phyloP scores from a whole-genome alignment of 2,888 invertebrate species.

The Microctonus aethiopoides region DNA sequence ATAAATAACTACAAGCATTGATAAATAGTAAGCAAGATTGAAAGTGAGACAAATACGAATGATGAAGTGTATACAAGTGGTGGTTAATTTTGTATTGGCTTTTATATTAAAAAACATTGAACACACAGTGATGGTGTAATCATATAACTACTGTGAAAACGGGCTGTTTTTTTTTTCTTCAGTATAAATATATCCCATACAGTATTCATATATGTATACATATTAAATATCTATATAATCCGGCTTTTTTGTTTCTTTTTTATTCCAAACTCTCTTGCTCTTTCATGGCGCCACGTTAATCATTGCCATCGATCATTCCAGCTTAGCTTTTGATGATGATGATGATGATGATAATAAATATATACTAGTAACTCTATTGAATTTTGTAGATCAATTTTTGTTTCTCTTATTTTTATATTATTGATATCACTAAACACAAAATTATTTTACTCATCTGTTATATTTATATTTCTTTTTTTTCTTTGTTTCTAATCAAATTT shows the following conservation, averaged over 20 bases:
- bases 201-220: not conserved
- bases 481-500: not conserved
- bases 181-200: not conserved
- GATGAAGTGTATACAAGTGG: not conserved
- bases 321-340: not conserved
- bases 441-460: no score
- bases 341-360: constrained; percentile 18
- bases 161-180: not conserved
- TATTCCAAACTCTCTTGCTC: not conserved
- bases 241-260: not conserved
- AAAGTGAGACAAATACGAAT: not conserved
- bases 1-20: not conserved
- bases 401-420: not conserved
- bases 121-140: not conserved
- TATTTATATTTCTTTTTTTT: no score
- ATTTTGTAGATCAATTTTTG: constrained; percentile 13
- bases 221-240: not conserved
- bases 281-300: constrained; percentile 21
- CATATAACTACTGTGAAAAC: not conserved
- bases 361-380: not conserved
- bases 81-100: not conserved
- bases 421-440: not conserved
- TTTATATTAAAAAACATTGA: not conserved
- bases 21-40: not conserved
- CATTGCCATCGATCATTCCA: constrained; percentile 19